Percentiles rank a stretch among this genome's conserved stretches.
Evolutionary conservation across 2,797 vertebrate genomes (phyloP).

Genomic region (Scleropages formosus): DNA sequence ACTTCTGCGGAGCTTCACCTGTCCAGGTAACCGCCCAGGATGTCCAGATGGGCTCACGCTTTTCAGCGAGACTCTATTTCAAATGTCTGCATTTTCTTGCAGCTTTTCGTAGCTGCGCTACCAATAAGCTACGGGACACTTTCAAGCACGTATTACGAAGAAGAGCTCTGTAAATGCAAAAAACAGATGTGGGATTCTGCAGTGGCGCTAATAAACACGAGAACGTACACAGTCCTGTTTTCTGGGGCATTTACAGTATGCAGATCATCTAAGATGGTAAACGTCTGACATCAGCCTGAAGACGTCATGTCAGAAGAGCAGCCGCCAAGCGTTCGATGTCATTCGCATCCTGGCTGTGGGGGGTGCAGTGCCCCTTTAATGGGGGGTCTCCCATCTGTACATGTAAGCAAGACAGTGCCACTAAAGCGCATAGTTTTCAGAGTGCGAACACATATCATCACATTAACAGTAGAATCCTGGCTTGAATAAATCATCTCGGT

Average conservation of each 20-base stretch:
- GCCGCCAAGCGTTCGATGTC: too few species aligned
- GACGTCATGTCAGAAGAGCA: too few species aligned
- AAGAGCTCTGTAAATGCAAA: neutral
- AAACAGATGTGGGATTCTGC: neutral
- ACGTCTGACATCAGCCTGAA: too few species aligned
- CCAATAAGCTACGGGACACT: neutral
- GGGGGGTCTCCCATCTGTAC: conserved; percentile 15
- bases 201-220: neutral
- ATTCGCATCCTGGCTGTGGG: neutral
- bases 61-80: too few species aligned
- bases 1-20: too few species aligned
- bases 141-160: neutral
- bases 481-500: conserved; percentile 35
- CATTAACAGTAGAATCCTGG: conserved; percentile 26
- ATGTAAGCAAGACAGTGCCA: conserved; percentile 1
- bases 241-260: neutral
- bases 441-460: conserved; percentile 17
- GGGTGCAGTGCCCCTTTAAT: conserved; percentile 1
- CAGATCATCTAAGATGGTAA: too few species aligned
- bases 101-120: neutral
- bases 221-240: neutral
- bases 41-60: too few species aligned
- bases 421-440: neutral
- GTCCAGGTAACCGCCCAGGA: too few species aligned
- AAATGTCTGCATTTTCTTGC: too few species aligned